Evolutionary conservation across 2,888 invertebrate genomes (phyloP).

Genomic region (Clitarchus hookeri): DNA sequence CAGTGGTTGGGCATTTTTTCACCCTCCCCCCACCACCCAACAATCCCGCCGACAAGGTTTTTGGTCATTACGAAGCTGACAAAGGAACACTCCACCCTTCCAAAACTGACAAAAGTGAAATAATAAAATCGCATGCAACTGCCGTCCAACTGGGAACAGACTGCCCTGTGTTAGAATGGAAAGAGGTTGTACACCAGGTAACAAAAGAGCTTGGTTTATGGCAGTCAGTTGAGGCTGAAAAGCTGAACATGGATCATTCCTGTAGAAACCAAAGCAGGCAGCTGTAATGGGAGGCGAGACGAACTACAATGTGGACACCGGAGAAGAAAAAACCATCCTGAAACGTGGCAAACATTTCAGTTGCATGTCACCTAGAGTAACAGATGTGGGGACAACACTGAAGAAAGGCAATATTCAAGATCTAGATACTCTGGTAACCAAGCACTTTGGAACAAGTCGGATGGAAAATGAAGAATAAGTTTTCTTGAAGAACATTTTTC

Average conservation of each 20-base stretch:
- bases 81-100: background rate
- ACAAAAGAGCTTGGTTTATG: slow-evolving; percentile 16
- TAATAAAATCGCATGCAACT: slow-evolving; percentile 12
- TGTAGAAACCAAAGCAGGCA: background rate
- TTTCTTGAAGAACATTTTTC: slow-evolving; percentile 18
- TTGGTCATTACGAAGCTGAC: background rate
- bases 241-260: slow-evolving; percentile 1
- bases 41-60: background rate
- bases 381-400: background rate
- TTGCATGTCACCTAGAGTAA: slow-evolving; percentile 19
- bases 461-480: background rate
- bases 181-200: background rate
- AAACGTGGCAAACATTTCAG: background rate
- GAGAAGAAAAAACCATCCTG: slow-evolving; percentile 12
- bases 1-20: slow-evolving; percentile 1
- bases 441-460: background rate
- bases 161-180: slow-evolving; percentile 4
- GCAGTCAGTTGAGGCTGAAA: slow-evolving; percentile 16
- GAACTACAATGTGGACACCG: slow-evolving; percentile 21
- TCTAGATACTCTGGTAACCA: background rate
- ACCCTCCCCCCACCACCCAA: background rate
- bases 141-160: background rate
- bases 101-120: background rate
- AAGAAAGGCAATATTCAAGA: background rate
- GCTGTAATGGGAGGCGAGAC: slow-evolving; percentile 16